Conservation (phyloP, 2,888 invertebrate genomes). For the Serripes groenlandicus region DNA sequence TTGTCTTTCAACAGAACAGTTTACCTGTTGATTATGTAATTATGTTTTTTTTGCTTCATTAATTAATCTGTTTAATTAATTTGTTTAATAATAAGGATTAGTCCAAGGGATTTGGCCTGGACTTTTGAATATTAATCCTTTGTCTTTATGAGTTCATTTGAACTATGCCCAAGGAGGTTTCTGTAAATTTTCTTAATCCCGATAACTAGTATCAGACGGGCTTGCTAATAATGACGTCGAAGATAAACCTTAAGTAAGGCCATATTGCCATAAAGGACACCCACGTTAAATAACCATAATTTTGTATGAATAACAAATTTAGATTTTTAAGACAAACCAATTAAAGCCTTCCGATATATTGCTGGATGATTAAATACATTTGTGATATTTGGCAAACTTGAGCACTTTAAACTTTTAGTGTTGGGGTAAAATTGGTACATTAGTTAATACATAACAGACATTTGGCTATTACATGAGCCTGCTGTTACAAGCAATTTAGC, state of each 20-base stretch:
- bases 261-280: too few species aligned
- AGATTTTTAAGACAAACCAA: slow-evolving; percentile 47
- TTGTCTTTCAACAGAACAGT: slow-evolving; percentile 14
- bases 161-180: slow-evolving; percentile 8
- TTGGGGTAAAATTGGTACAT: slow-evolving; percentile 52
- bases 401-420: slow-evolving; percentile 48
- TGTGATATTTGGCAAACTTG: slow-evolving; percentile 48
- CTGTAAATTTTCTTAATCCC: slow-evolving; percentile 2
- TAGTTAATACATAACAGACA: too few species aligned
- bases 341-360: slow-evolving; percentile 31
- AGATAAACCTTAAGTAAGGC: too few species aligned
- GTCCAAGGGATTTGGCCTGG: slow-evolving; percentile 11
- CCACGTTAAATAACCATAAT: slow-evolving; percentile 25
- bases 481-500: too few species aligned
- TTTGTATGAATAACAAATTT: slow-evolving; percentile 41
- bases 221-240: too few species aligned
- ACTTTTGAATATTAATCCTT: slow-evolving; percentile 17
- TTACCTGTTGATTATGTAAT: slow-evolving; percentile 18
- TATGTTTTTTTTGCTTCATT: slow-evolving; percentile 17
- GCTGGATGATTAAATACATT: slow-evolving; percentile 58
- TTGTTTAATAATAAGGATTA: slow-evolving; percentile 30
- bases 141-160: slow-evolving; percentile 23
- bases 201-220: slow-evolving; percentile 6
- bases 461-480: too few species aligned
- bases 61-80: slow-evolving; percentile 24